Evolutionary conservation across 2,113 vertebrate species (phyloP).

Genomic region (Calyptomena viridis): DNA sequence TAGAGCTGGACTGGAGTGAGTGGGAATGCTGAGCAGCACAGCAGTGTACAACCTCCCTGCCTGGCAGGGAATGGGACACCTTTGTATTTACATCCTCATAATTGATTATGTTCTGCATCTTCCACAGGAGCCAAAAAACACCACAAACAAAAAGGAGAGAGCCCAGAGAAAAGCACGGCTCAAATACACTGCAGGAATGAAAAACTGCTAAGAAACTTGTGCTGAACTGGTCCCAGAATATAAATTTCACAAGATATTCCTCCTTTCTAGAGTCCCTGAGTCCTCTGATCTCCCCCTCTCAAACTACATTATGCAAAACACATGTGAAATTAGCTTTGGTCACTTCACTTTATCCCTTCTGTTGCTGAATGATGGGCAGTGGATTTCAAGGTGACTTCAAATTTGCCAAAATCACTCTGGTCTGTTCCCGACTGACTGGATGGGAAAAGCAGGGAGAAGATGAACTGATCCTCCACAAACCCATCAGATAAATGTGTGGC

Average conservation of each 20-base stretch:
- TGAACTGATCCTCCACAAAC: background rate
- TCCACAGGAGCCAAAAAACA: background rate
- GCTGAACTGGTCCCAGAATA: background rate
- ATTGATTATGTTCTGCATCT: background rate
- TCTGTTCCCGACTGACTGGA: background rate
- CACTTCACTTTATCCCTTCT: constrained; percentile 9
- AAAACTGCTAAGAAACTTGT: background rate
- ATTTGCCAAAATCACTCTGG: background rate
- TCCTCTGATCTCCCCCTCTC: background rate
- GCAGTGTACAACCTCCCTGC: background rate
- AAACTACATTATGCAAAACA: constrained; percentile 15
- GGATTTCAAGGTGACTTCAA: constrained; percentile 54
- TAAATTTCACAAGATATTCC: background rate
- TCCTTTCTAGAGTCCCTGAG: background rate
- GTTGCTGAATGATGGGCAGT: background rate
- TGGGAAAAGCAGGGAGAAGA: background rate
- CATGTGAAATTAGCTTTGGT: constrained; percentile 28
- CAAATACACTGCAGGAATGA: background rate
- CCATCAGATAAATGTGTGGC: background rate
- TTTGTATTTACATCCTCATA: background rate
- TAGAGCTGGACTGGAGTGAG: background rate
- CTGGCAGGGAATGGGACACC: background rate
- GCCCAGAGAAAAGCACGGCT: background rate
- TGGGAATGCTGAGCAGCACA: background rate
- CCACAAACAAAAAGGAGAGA: background rate